Evolutionary conservation across 2,797 vertebrate genomes (phyloP), one percentile per base, ranked within the genome.

Genomic region (Coregonus suidteri): DNA sequence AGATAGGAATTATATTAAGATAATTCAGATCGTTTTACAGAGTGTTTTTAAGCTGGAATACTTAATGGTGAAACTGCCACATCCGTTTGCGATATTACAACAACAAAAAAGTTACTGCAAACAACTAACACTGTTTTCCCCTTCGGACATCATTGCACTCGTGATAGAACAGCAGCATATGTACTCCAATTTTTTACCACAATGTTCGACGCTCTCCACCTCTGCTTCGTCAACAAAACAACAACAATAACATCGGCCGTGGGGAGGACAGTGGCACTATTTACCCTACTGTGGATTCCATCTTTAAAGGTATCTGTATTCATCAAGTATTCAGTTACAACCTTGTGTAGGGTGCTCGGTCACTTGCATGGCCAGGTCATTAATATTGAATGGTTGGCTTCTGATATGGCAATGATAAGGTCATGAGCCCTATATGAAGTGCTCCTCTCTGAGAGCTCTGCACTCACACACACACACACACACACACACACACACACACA

Each of bases 341-440:
- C 47, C 37, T 77, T 62, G 59, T 74, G 69, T 47, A 51, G 71
- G 75, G 77, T 77, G 15, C 37, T 73, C 73, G 67, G 71, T 72
- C 70, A 75, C 76, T 78, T 77, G 79, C 78, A 78, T 68, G 65
- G 76, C 47, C 75, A 75, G 34, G 47, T 20, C 78, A 84, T 88
- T 77, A 85, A 88, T 88, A 88, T 87, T 88, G 81, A 86, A 75
- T 77, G 70, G 75, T 71, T 76, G 64, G 65, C 65, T 35, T 54
- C 77, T 75, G 59, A 75, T 62, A 70, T 62, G 76, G 82, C 76
- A 72, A 68, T 83, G 86, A 84, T 88, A 85, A 88, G 85, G 87
- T 84, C 83, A 87, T 80, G 81, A 75, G 56, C 78, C 72, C 69
- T 34, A 77, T 78, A 81, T 82, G 83, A 78, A 79, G 79, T 71